phyloP scores from a whole-genome alignment of 1,140 invertebrate species.

The Drosophila sp. region DNA sequence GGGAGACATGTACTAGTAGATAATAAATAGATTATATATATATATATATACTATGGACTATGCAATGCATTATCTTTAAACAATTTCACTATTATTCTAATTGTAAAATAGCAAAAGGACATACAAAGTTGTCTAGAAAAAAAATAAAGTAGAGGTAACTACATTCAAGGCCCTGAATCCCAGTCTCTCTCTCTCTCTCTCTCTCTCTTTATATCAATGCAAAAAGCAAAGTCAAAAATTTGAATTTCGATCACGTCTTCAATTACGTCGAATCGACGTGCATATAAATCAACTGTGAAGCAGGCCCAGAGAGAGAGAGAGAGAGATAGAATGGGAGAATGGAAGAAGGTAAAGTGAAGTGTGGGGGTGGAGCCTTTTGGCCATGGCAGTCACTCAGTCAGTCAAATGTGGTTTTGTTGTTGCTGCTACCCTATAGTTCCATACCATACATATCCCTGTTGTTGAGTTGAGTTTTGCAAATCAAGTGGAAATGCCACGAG shows the following conservation, averaged over 20 bases:
- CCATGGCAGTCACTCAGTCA: constrained; percentile 61
- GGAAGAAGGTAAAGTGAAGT: background rate
- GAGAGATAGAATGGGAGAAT: background rate
- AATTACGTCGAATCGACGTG: constrained; percentile 81
- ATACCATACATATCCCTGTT: constrained; percentile 30
- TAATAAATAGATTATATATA: constrained; percentile 6
- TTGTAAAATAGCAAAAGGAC: constrained; percentile 16
- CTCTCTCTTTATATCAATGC: constrained; percentile 16
- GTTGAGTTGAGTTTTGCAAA: constrained; percentile 76
- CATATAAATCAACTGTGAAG: constrained; percentile 78
- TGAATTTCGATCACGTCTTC: constrained; percentile 82
- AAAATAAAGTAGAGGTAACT: background rate
- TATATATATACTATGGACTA: constrained; percentile 6
- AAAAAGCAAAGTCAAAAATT: constrained; percentile 77
- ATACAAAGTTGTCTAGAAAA: background rate
- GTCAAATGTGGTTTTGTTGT: constrained; percentile 72
- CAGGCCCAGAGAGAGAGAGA: constrained; percentile 32
- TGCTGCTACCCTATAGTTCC: constrained; percentile 16
- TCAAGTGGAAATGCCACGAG: constrained; percentile 74
- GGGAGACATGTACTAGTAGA: background rate
- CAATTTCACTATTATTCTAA: background rate
- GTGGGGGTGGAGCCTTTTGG: constrained; percentile 1
- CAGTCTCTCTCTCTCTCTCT: background rate
- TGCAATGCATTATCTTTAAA: constrained; percentile 18
- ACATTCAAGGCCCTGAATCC: constrained; percentile 17